Percentiles rank a stretch among this genome's conserved stretches.
phyloP scores from a whole-genome alignment of 2,113 vertebrate genomes.

The Eublepharis macularius region DNA sequence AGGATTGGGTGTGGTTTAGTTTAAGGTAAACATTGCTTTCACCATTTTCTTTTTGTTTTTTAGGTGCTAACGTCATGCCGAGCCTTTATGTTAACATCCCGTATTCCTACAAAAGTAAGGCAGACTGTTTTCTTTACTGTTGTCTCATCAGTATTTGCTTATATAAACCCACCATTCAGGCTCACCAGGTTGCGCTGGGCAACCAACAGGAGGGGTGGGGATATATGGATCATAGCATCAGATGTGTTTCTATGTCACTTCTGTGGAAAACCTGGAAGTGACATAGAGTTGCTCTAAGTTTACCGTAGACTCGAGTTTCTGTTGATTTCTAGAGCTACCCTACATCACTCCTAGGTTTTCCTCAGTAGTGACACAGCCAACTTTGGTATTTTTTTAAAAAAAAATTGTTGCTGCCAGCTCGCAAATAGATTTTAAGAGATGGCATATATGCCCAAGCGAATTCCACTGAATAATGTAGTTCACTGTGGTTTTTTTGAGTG shows the following conservation, averaged over 20 bases:
- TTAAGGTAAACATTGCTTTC: slow-evolving; percentile 7
- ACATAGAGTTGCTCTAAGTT: no score
- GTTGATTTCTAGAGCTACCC: no score
- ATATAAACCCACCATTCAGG: neutral
- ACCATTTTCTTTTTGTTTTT: slow-evolving; percentile 31
- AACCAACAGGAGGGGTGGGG: no score
- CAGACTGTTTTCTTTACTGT: neutral
- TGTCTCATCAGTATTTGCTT: neutral
- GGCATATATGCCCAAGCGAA: neutral
- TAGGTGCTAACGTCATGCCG: slow-evolving; percentile 93
- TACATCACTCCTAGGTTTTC: no score
- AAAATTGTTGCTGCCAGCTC: no score
- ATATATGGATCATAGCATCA: no score
- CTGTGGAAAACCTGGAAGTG: no score
- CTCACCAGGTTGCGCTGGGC: no score
- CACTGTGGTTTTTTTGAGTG: neutral
- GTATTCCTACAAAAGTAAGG: slow-evolving; percentile 94
- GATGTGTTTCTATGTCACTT: no score
- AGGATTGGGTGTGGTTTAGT: neutral
- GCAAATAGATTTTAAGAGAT: neutral
- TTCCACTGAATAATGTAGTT: neutral
- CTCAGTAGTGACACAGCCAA: no score
- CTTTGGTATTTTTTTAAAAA: no score
- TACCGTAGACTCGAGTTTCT: no score
- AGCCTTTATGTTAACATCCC: slow-evolving; percentile 88